Percentiles rank a stretch among this genome's conserved stretches.
Evolutionary conservation across 1,140 invertebrate genomes (phyloP).

Genomic region (Eubasilissa regina): DNA sequence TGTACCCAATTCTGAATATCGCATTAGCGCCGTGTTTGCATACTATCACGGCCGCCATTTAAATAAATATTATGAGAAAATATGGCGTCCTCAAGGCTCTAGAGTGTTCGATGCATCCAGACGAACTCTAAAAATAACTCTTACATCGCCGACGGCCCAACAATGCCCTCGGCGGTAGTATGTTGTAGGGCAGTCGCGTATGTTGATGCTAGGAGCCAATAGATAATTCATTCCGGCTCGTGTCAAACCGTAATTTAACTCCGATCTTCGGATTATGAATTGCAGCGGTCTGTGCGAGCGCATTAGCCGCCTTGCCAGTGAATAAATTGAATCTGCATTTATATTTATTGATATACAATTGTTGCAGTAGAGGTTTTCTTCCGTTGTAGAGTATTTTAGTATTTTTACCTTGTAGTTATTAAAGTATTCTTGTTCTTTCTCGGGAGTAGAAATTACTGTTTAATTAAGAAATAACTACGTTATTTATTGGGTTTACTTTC

Average conservation of each 20-base stretch:
- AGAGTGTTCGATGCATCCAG: not conserved
- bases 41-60: constrained; percentile 33
- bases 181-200: not conserved
- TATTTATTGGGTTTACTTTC: too few relatives aligned
- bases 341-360: not conserved
- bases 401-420: too few relatives aligned
- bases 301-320: constrained; percentile 3
- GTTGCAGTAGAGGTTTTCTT: too few relatives aligned
- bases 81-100: constrained; percentile 25
- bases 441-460: too few relatives aligned
- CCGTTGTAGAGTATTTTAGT: too few relatives aligned
- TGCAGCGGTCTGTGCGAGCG: not conserved
- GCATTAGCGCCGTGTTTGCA: constrained; percentile 18
- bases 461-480: too few relatives aligned
- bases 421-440: too few relatives aligned
- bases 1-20: constrained; percentile 24
- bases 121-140: constrained; percentile 4
- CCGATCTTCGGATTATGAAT: constrained; percentile 1
- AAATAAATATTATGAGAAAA: constrained; percentile 40
- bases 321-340: constrained; percentile 16
- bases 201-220: not conserved
- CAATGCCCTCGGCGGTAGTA: constrained; percentile 7
- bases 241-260: not conserved
- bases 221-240: constrained; percentile 8
- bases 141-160: not conserved